These are phyloP conservation scores for Rhyacophila evoluta DNA, from an alignment of 2,888 invertebrate species.

Conservation along the genomic window DNA sequence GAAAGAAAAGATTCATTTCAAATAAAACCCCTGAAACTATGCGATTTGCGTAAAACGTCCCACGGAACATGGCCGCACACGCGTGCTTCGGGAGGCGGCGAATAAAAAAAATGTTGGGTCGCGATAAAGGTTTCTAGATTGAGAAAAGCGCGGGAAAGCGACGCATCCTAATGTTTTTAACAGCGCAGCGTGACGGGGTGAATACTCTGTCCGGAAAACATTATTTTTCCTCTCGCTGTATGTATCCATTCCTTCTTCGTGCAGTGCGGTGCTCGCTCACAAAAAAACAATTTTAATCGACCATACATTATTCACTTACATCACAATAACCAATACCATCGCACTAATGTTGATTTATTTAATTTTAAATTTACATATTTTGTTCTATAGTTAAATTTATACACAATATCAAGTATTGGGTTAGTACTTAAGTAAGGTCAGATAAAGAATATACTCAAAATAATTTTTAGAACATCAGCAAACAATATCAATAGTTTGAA, in stretches of 20 bases:
- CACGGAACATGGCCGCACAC: not conserved
- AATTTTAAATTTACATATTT: no score
- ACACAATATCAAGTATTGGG: no score
- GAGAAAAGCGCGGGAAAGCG: not conserved
- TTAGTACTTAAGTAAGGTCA: no score
- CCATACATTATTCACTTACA: no score
- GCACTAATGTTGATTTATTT: no score
- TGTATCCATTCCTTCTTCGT: not conserved
- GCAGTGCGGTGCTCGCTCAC: not conserved
- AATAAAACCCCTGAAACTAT: not conserved
- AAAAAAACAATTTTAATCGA: no score
- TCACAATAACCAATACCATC: no score
- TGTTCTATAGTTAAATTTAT: no score
- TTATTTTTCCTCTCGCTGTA: not conserved
- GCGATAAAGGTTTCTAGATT: not conserved
- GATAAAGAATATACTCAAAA: no score
- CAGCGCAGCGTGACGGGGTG: conserved; percentile 6
- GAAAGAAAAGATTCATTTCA: not conserved
- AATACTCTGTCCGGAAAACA: not conserved
- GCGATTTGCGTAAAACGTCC: not conserved
- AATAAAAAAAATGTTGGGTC: not conserved
- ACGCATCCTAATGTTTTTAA: not conserved
- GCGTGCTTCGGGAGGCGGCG: no score
- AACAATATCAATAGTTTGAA: no score
- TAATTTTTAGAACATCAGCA: no score